A percentile compares a stretch with the other conserved stretches of the same genome.
Conservation (phyloP, 30 jellyfish, hydroid and myxozoan species). For the Pelagia noctiluca region DNA sequence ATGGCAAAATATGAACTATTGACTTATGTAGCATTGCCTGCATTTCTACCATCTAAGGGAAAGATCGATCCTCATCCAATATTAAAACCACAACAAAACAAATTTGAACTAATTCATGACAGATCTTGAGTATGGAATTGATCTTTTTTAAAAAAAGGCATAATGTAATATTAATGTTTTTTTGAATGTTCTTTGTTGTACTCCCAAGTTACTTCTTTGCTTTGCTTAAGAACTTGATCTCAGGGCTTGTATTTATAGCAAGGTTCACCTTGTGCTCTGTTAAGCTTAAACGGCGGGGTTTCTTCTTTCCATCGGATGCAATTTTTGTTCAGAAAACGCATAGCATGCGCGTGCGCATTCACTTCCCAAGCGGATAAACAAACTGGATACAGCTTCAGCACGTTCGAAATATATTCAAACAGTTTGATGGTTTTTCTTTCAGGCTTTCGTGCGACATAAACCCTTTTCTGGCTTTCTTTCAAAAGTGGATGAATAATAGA, state of each 20-base stretch:
- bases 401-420: conserved; percentile 31
- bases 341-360: conserved; percentile 55
- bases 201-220: conserved; percentile 61
- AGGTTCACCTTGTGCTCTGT: conserved; percentile 65
- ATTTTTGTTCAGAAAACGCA: conserved; percentile 39
- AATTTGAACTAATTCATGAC: conserved; percentile 27
- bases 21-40: conserved; percentile 59
- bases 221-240: conserved; percentile 66
- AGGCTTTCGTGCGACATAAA: conserved; percentile 31
- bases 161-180: conserved; percentile 31
- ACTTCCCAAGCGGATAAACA: conserved; percentile 30
- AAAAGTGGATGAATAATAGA: conserved; percentile 39
- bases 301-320: conserved; percentile 47
- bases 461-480: conserved; percentile 50
- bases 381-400: no score
- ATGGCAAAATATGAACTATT: conserved; percentile 46
- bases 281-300: conserved; percentile 65
- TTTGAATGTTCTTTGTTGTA: conserved; percentile 52
- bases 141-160: conserved; percentile 21
- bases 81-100: conserved; percentile 44
- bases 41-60: conserved; percentile 61
- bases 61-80: conserved; percentile 30
- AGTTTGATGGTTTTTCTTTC: conserved; percentile 51
- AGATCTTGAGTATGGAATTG: conserved; percentile 5
- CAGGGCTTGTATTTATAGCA: conserved; percentile 54